Conservation (phyloP, 1,140 invertebrate species). For the Bombus balteatus region DNA sequence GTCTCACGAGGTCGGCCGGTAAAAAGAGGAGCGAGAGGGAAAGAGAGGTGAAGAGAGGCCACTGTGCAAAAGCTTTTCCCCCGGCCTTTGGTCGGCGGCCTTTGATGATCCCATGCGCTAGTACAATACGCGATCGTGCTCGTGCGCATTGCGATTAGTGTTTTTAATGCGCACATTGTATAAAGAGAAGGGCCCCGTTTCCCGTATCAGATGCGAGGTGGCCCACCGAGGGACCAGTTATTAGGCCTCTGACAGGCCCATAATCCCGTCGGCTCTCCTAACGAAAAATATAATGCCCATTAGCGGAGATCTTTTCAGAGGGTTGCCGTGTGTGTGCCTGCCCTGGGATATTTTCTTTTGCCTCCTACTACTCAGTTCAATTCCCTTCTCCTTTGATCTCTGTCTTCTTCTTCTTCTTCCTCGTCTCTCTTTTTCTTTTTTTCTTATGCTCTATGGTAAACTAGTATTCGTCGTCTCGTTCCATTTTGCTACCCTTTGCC, state of each 20-base stretch:
- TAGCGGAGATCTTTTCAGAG: conserved; percentile 73
- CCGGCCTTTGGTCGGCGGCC: conserved; percentile 50
- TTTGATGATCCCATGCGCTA: conserved; percentile 60
- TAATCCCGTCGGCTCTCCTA: conserved; percentile 67
- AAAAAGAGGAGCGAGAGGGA: not conserved
- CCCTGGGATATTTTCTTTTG: conserved; percentile 54
- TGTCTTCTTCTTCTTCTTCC: not conserved
- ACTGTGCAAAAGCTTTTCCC: conserved; percentile 36
- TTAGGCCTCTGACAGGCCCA: conserved; percentile 77
- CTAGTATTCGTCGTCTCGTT: not conserved
- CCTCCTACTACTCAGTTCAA: conserved; percentile 2
- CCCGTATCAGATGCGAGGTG: conserved; percentile 72
- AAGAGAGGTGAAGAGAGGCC: not conserved
- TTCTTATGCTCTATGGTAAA: not conserved
- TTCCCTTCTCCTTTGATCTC: not conserved
- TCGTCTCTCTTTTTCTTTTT: not conserved
- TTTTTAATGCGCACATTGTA: conserved; percentile 77
- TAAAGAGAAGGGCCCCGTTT: conserved; percentile 65
- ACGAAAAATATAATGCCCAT: conserved; percentile 77
- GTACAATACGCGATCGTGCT: conserved; percentile 64
- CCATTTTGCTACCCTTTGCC: conserved; percentile 14
- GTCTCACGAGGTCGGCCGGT: conserved; percentile 29
- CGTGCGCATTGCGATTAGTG: conserved; percentile 74
- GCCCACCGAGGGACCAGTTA: conserved; percentile 72
- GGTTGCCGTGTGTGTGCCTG: not conserved